These are phyloP conservation scores for Urosaurus nigricauda DNA, from an alignment of 2,797 vertebrate genomes.

Conservation along the genomic window DNA sequence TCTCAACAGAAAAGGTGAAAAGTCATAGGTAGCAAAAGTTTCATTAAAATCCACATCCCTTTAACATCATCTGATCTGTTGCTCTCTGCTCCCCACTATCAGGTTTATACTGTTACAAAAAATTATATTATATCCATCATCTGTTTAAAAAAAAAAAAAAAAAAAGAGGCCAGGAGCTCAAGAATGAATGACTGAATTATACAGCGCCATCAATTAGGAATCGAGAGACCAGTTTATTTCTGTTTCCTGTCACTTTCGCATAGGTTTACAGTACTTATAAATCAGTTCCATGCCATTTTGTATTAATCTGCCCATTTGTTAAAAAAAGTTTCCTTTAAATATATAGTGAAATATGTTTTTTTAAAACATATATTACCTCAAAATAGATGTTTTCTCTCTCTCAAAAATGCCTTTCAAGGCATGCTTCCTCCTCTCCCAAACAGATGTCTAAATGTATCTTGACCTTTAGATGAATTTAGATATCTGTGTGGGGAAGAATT, in stretches of 20 bases:
- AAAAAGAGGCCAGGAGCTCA: background rate
- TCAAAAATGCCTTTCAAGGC: background rate
- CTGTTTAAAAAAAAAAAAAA: no score
- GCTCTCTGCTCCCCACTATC: background rate
- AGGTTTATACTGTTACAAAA: background rate
- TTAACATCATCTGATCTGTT: background rate
- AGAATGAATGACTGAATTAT: background rate
- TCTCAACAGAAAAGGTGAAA: background rate
- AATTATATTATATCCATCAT: background rate
- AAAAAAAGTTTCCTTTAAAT: background rate
- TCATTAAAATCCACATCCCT: background rate
- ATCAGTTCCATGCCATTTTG: background rate
- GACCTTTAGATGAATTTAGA: constrained; percentile 1
- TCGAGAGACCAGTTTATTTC: background rate
- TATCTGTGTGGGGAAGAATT: background rate
- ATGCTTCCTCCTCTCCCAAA: background rate
- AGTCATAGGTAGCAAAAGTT: background rate
- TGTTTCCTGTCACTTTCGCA: background rate
- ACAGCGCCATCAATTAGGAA: background rate
- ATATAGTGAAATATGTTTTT: background rate
- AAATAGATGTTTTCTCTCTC: background rate
- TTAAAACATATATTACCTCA: background rate
- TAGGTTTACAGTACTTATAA: background rate
- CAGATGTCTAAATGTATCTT: background rate
- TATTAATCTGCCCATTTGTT: background rate